Base-by-base conservation (phyloP, 2,113 vertebrate genomes). In the Paralichthys olivaceus region DNA sequence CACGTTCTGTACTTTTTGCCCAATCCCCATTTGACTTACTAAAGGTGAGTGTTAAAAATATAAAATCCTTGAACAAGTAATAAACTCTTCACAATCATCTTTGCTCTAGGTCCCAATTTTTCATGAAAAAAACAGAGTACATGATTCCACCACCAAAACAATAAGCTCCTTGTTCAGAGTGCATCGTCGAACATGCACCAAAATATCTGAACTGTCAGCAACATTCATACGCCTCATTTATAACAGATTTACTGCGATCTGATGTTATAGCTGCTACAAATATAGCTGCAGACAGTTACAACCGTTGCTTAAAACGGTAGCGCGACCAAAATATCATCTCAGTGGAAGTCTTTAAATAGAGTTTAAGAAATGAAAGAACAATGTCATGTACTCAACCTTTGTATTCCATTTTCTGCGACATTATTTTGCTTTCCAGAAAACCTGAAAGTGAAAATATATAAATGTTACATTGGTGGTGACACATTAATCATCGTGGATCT, bases 231-330 rank as follows among this genome's bases (percentile, higher is more conserved):
- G 1, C n/a, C 22, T 45, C 58, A 43, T 9, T 13, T 19, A 8
- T 19, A 43, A 72, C 53, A 58, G 28, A 51, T 66, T 43, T 22
- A 57, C 7, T 68, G 56, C 13, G 61, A 67, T 68, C 28, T 37
- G 60, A 29, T 53, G 57, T 37, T 23, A 74, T 34, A 77, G 57
- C 32, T n/a, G n/a, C n/a, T n/a, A 47, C n/a, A 73, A 65, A 73
- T 13, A 56, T n/a, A 43, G 40, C 45, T 78, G 63, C 49, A 61
- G 37, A 66, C 3, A 58, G n/a, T 12, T 57, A 68, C 22, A 49
- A 58, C 25, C 65, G 14, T 75, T 84, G 75, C 77, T 84, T 74
- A 74, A 66, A 81, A 68, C 4, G 1, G 5, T 19, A 53, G 14
- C 13, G 63, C 37, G 26, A 78, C 25, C 1, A 26, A 58, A 77